Evolutionary conservation across 2,113 vertebrate species (phyloP), one percentile per base, ranked within the genome.

Genomic region (Alligator mississippiensis): DNA sequence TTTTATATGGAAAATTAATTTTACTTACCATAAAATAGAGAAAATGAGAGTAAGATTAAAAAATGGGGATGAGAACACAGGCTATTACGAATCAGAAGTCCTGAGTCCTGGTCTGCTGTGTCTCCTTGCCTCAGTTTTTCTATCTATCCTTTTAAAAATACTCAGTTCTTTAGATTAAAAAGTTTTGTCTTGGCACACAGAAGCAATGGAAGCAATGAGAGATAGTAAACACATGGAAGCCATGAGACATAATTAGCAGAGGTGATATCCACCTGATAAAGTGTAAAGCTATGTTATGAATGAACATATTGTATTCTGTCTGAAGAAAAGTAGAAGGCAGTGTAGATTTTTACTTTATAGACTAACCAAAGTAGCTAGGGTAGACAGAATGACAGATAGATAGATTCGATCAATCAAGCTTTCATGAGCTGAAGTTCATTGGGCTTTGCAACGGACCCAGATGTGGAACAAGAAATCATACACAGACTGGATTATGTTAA

Each of bases 1-100:
- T 74, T 38, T 74, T 15, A 74, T 25, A 47, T 74, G 34, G 77
- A 80, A 80, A 80, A 38, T 58, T 24, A 19, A 30, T 76, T 90
- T 78, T 47, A 86, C 38, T 27, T 30, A 77, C 72, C 38, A 80
- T 21, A 85, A 80, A 75, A 30, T 9, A 79, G 2, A 62, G 58
- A 90, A 93, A 95, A 80, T 57, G 64, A 95, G 93, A 94, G 61
- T 75, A 90, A 80, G 85, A 24, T 28, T 93, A 47, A 84, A 89
- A 59, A 87, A 2, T 27, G 68, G 2, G 7, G 34, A 30, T 47
- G 0, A 3, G 74, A 88, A 77, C 81, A 80, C 21, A 85, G 30
- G 2, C 60, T 34, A 76, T 54, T 68, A 82, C 70, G 91, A 64
- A 84, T 28, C 3, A 18, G 34, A 85, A 11, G 5, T 70, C 70